Base-by-base conservation (phyloP, 2,113 vertebrate species). In the Callopanchax toddi region DNA sequence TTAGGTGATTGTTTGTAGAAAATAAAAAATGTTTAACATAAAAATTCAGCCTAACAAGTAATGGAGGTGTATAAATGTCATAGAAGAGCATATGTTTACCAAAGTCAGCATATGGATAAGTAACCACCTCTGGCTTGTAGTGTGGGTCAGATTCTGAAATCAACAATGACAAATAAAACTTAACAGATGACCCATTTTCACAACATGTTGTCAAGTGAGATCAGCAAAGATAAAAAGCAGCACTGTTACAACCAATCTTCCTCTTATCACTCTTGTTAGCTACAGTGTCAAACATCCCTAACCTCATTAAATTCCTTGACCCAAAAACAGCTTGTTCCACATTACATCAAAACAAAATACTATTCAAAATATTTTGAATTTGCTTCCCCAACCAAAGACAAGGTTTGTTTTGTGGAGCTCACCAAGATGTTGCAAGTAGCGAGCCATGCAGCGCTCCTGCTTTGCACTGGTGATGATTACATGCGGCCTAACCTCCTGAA, bases 391-490 rank as follows among this genome's bases (percentile, higher is more conserved):
- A 52, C 34, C 11, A 23, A 21, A 59, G 52, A 65, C 55, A 43
- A 17, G 23, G 39, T 43, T 12, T 13, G 8, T 55, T 34, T 59
- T n/a, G 5, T 25, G 55, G 25, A 40, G 62, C 86, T 90, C 76
- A 93, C 91, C 88, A 39, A 97, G 82, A 44, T 77, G 88, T 55
- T 86, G 86, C 45, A 98, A 84, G 85, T 95, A 97, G 34, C 23
- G 90, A 32, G 91, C 84, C 85, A 98, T 91, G 63, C 74, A 91
- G 36, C 85, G 87, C 69, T 99, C 96, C 85, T 98, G 97, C 87
- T 97, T 98, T 51, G 95, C 95, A 78, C 95, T 98, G 15, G 94
- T 96, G 67, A 99, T 87, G 80, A 99, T 69, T 42, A 94, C 93
- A 21, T 71, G 82, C 52, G 97, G 97, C 52, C 85, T 85, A 63